These are phyloP conservation scores for Dichetophora obliterata DNA, from an alignment of 2,888 invertebrate genomes.

Conservation along the genomic window DNA sequence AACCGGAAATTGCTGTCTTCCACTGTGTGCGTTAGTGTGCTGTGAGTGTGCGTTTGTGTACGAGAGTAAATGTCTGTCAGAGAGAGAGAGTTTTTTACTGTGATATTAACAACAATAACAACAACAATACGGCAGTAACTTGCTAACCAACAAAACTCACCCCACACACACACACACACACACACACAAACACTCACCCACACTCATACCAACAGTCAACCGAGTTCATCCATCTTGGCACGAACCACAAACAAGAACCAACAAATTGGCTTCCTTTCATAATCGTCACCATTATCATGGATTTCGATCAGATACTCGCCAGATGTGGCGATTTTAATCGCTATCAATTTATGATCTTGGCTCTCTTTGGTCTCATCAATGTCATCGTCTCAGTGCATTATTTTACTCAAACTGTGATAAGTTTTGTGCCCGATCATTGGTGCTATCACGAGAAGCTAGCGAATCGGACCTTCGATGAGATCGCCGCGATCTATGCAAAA, in stretches of 20 bases:
- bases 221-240: not conserved
- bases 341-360: conserved; percentile 72
- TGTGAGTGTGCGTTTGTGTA: conserved; percentile 17
- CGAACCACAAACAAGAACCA: not conserved
- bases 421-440: conserved; percentile 72
- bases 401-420: conserved; percentile 75
- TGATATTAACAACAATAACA: not conserved
- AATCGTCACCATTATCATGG: conserved; percentile 55
- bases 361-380: conserved; percentile 73
- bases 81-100: not conserved
- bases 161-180: not conserved
- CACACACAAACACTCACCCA: not conserved
- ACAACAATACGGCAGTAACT: not conserved
- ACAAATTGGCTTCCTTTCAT: conserved; percentile 35
- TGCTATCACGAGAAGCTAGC: conserved; percentile 68
- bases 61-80: conserved; percentile 24
- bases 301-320: conserved; percentile 72
- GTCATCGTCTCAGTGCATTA: conserved; percentile 74
- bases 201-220: not conserved
- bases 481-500: conserved; percentile 64
- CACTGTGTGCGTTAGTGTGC: not conserved
- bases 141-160: not conserved
- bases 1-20: conserved; percentile 22
- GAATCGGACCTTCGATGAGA: conserved; percentile 67
- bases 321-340: conserved; percentile 73